Evolutionary conservation across 35 echinoderm and acorn worm genomes (phyloP).

Genomic region (Apostichopus japonicus): DNA sequence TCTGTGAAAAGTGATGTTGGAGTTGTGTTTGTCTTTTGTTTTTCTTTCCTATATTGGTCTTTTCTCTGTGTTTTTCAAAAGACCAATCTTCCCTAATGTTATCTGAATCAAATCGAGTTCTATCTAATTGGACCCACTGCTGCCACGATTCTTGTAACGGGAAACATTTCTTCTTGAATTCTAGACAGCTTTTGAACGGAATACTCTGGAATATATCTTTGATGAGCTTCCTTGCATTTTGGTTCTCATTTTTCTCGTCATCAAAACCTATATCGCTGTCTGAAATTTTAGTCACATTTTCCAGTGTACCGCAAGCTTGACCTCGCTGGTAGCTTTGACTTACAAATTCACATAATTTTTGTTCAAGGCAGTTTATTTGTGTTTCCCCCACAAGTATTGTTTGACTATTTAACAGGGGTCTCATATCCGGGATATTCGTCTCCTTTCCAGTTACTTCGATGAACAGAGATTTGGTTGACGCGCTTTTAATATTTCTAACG

Average conservation of each 20-base stretch:
- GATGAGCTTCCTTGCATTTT: too few species aligned
- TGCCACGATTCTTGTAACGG: background rate
- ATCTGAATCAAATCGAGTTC: background rate
- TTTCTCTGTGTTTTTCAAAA: background rate
- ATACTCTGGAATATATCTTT: background rate
- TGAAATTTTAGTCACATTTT: too few species aligned
- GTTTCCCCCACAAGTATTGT: too few species aligned
- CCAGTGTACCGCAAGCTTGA: too few species aligned
- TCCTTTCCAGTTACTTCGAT: background rate
- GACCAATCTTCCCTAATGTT: background rate
- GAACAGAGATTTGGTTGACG: background rate
- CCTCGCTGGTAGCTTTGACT: too few species aligned
- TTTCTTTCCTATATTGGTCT: background rate
- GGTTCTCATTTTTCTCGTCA: too few species aligned
- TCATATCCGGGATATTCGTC: background rate
- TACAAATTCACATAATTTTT: too few species aligned
- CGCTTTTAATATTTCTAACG: background rate
- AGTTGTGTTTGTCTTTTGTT: background rate
- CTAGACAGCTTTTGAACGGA: background rate
- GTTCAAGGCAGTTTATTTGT: too few species aligned
- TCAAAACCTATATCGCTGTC: too few species aligned
- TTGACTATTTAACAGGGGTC: too few species aligned
- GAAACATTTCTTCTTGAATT: constrained; percentile 23
- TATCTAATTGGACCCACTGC: constrained; percentile 35
- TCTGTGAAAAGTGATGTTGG: background rate